Evolutionary conservation across 2,797 vertebrate species (phyloP).

Genomic region (Meriones psammophilus): DNA sequence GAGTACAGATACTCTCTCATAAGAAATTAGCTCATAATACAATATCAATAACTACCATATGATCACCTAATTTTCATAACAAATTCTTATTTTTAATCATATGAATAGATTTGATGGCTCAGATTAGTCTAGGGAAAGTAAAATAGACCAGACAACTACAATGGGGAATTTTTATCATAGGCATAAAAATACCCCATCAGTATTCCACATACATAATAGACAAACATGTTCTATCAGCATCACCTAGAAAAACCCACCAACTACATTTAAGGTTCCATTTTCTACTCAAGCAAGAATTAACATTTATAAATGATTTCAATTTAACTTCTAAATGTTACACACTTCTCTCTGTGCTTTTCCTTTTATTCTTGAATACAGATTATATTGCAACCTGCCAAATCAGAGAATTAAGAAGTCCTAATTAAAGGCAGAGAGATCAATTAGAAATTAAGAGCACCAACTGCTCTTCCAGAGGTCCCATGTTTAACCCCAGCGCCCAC

Average conservation of each 20-base stretch:
- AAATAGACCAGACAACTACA: constrained; percentile 30
- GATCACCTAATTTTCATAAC: constrained; percentile 15
- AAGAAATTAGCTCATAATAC: neutral
- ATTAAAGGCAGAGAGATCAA: neutral
- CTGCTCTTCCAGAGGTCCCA: neutral
- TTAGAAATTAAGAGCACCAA: neutral
- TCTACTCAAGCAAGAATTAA: constrained; percentile 47
- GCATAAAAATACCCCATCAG: constrained; percentile 35
- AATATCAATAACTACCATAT: constrained; percentile 36
- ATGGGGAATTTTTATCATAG: neutral
- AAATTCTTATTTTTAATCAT: neutral
- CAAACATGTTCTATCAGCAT: neutral
- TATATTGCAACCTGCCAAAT: neutral
- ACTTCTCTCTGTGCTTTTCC: neutral
- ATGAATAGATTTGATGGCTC: neutral
- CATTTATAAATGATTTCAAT: constrained; percentile 52
- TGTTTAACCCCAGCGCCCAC: neutral
- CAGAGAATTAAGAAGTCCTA: constrained; percentile 49
- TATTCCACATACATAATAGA: constrained; percentile 44
- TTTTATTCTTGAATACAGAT: constrained; percentile 39
- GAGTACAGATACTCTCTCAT: neutral
- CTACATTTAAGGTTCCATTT: neutral
- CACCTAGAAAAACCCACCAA: neutral
- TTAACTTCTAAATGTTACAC: constrained; percentile 30
- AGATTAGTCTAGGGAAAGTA: constrained; percentile 42